These are phyloP conservation scores for Syritta pipiens DNA, from an alignment of 2,888 invertebrate species.

Conservation along the genomic window DNA sequence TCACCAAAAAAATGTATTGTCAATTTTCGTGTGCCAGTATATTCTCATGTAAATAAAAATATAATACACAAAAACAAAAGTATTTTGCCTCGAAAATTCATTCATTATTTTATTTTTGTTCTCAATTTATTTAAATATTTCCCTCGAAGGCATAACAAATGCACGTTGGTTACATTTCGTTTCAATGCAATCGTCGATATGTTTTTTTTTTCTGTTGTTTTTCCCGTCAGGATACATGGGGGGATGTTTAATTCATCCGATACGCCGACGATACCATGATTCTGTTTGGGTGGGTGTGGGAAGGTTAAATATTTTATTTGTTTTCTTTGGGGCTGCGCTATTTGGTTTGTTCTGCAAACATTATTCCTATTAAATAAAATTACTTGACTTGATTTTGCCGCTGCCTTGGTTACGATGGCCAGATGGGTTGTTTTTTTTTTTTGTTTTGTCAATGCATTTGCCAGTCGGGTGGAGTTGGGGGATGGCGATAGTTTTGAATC, in stretches of 20 bases:
- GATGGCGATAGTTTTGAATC: no score
- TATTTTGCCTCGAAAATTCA: conserved; percentile 21
- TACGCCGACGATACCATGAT: no score
- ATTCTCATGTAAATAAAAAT: no score
- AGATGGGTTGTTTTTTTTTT: neutral
- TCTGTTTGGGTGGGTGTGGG: conserved; percentile 11
- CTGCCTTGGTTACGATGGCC: conserved; percentile 33
- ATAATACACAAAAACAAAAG: conserved; percentile 16
- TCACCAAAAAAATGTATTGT: no score
- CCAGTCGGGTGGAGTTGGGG: no score
- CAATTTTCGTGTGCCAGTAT: no score
- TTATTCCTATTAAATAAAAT: neutral
- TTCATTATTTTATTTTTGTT: no score
- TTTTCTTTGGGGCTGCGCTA: conserved; percentile 17
- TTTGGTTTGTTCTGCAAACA: conserved; percentile 3
- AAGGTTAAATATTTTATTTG: conserved; percentile 56
- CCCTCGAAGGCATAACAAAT: conserved; percentile 40
- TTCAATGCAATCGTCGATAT: conserved; percentile 22
- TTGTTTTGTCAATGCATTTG: conserved; percentile 52
- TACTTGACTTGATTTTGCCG: neutral
- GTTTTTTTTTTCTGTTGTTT: conserved; percentile 16
- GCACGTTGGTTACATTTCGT: conserved; percentile 51
- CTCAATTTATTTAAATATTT: conserved; percentile 53
- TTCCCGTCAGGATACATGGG: no score
- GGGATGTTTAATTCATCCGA: conserved; percentile 50